phyloP scores from a whole-genome alignment of 2,888 invertebrate species.

The Mayetiola destructor region DNA sequence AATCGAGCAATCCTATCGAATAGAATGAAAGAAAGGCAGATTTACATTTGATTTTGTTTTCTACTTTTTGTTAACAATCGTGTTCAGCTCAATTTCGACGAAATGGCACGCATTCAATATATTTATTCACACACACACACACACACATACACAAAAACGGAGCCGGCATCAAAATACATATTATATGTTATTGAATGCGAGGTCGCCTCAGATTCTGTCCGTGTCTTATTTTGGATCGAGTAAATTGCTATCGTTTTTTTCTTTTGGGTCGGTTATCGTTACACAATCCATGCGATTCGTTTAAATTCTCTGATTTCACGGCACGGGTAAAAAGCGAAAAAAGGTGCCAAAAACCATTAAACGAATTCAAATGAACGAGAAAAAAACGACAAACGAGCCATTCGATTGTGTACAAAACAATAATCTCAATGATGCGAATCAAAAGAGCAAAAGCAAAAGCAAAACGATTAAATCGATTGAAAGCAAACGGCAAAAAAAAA shows the following conservation, averaged over 20 bases:
- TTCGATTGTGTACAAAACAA: not conserved
- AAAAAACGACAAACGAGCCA: too few relatives aligned
- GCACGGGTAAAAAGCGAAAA: too few relatives aligned
- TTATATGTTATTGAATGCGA: not conserved
- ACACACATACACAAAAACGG: not conserved
- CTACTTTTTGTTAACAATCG: not conserved
- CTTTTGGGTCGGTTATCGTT: too few relatives aligned
- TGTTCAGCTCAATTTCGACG: not conserved
- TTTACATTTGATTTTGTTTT: not conserved
- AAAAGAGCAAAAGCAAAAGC: not conserved
- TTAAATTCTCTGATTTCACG: slow-evolving; percentile 2
- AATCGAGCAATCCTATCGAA: not conserved
- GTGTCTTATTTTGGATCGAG: not conserved
- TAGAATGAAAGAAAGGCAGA: not conserved
- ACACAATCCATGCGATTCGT: not conserved
- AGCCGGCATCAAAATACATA: slow-evolving; percentile 5
- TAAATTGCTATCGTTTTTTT: not conserved
- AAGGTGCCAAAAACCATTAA: too few relatives aligned
- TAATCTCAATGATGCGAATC: slow-evolving; percentile 2
- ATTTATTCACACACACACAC: too few relatives aligned
- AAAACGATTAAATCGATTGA: slow-evolving; percentile 9
- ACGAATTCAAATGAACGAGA: too few relatives aligned
- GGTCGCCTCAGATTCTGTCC: not conserved
- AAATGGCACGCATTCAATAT: not conserved
- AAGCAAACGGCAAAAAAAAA: not conserved